These are phyloP conservation scores for Manacus vitellinus DNA, from an alignment of 2,113 vertebrate species.

Conservation along the genomic window DNA sequence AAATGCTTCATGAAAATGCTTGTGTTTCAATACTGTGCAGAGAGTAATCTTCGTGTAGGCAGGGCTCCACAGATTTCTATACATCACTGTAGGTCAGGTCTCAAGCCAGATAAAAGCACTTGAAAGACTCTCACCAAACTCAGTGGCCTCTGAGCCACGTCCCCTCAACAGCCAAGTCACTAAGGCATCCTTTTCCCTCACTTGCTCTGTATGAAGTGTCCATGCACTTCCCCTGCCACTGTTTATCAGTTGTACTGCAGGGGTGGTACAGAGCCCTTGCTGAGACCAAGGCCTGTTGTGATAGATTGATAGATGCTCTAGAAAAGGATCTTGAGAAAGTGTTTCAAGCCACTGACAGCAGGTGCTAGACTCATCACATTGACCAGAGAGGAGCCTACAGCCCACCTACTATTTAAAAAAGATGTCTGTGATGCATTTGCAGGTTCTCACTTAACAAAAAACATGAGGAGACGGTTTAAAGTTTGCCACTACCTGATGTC, in stretches of 20 bases:
- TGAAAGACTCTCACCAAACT: neutral
- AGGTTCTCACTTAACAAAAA: neutral
- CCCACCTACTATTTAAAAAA: neutral
- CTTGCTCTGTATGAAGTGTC: neutral
- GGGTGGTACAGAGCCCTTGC: neutral
- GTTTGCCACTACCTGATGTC: neutral
- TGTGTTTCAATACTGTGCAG: neutral
- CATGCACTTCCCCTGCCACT: fast-evolving
- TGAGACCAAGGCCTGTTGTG: neutral
- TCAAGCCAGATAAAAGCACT: neutral
- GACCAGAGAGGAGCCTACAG: neutral
- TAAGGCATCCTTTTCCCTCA: neutral
- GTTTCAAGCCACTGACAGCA: neutral
- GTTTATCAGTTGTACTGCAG: neutral
- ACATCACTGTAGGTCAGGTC: neutral
- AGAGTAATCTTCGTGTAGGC: neutral
- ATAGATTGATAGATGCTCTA: neutral
- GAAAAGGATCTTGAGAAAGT: neutral
- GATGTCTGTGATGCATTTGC: neutral
- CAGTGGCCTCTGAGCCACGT: neutral
- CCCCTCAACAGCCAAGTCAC: neutral
- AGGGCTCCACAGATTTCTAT: neutral
- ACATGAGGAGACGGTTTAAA: neutral
- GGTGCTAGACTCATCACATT: neutral
- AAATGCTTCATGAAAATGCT: neutral